phyloP scores from a whole-genome alignment of 2,888 invertebrate genomes.

The Oligia strigilis region DNA sequence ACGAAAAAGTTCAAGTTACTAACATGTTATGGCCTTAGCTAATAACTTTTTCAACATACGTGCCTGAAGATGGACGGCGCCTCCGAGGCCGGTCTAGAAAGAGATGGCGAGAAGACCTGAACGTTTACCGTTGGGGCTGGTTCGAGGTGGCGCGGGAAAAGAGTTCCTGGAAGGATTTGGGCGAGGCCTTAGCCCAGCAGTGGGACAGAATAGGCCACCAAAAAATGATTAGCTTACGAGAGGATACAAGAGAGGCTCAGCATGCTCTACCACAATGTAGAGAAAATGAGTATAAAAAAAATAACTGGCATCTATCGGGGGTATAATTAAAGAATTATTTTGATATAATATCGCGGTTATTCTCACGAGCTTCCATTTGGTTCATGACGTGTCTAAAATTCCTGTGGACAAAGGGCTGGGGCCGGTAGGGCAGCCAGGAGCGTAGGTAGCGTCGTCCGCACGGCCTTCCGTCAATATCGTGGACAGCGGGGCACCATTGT shows the following conservation, averaged over 20 bases:
- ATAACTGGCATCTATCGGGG: conserved; percentile 64
- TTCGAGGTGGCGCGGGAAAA: not conserved
- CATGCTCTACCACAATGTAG: conserved; percentile 57
- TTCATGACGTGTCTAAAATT: conserved; percentile 87
- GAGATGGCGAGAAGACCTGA: not conserved
- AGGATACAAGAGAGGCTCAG: not conserved
- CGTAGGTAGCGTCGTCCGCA: conserved; percentile 84
- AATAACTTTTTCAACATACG: not conserved
- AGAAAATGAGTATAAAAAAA: conserved; percentile 73
- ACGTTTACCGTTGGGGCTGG: not conserved
- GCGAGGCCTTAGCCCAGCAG: not conserved
- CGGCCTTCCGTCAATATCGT: conserved; percentile 87
- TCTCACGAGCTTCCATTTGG: conserved; percentile 84
- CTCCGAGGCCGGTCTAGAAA: too few species aligned
- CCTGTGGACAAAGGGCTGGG: conserved; percentile 81
- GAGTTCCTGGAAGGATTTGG: not conserved
- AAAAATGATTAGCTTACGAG: not conserved
- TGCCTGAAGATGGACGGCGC: not conserved
- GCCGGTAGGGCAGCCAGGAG: conserved; percentile 78
- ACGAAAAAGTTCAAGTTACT: conserved; percentile 34
- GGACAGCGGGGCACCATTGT: conserved; percentile 90
- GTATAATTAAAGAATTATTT: conserved; percentile 81
- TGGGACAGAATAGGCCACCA: not conserved
- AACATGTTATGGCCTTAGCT: conserved; percentile 31
- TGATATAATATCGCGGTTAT: conserved; percentile 79